Percentiles rank a stretch among this genome's conserved stretches.
These are phyloP conservation scores for Dione vanillae DNA, from an alignment of 2,888 invertebrate genomes.

Conservation along the genomic window DNA sequence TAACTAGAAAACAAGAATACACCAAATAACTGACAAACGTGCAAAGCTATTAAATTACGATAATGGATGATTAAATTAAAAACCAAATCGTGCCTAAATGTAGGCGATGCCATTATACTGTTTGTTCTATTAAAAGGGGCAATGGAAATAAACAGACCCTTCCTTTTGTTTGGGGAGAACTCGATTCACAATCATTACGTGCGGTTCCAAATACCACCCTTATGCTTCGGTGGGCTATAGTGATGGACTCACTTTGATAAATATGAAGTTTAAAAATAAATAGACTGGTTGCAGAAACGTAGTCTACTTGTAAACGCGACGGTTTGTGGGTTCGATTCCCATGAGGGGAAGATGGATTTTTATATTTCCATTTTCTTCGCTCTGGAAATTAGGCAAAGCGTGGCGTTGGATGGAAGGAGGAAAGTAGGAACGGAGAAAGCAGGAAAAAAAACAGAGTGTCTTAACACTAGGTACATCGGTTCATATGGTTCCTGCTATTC, in stretches of 20 bases:
- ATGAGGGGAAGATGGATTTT: no score
- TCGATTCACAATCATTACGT: constrained; percentile 48
- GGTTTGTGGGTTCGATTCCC: no score
- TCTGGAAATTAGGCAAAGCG: no score
- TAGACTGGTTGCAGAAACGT: no score
- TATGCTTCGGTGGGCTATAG: neutral
- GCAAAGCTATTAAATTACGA: constrained; percentile 46
- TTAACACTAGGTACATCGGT: no score
- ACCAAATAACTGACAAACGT: constrained; percentile 12
- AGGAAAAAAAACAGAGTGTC: no score
- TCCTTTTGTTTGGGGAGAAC: constrained; percentile 65
- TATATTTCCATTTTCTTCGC: no score
- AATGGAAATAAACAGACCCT: constrained; percentile 67
- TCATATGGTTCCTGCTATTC: no score
- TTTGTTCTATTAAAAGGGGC: constrained; percentile 78
- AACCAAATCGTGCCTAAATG: constrained; percentile 53
- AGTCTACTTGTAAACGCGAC: no score
- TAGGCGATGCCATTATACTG: constrained; percentile 65
- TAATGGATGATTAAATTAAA: constrained; percentile 56
- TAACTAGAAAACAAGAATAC: neutral
- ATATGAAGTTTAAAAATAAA: neutral
- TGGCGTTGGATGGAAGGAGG: no score
- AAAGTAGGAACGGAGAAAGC: no score
- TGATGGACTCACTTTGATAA: neutral
- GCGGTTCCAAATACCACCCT: constrained; percentile 21